Conservation (phyloP, 1,140 invertebrate genomes). For the Drosophila nigrodunni region DNA sequence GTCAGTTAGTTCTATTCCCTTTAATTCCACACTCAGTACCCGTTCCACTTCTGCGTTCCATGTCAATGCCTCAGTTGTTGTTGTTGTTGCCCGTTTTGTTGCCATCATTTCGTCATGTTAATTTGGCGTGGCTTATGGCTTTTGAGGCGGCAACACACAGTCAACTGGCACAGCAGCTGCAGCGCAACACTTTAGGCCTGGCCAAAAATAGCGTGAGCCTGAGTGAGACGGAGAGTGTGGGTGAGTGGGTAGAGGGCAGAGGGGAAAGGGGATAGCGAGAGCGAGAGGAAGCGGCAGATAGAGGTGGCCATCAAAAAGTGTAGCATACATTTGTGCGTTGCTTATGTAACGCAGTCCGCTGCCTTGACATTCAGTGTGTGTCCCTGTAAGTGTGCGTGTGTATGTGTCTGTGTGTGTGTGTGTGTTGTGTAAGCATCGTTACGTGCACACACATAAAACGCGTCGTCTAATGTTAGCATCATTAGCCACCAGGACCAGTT, state of each 20-base stretch:
- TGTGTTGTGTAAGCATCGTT: constrained; percentile 54
- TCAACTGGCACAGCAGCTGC: constrained; percentile 27
- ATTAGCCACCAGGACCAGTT: constrained; percentile 40
- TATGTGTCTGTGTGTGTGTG: constrained; percentile 26
- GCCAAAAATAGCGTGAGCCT: constrained; percentile 64
- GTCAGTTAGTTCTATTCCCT: constrained; percentile 27
- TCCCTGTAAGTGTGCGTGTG: background rate
- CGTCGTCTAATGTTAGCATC: constrained; percentile 49
- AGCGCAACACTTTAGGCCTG: constrained; percentile 47
- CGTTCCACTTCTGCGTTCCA: constrained; percentile 15
- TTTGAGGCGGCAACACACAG: constrained; percentile 53
- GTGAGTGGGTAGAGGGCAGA: background rate
- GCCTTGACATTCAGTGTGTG: constrained; percentile 71
- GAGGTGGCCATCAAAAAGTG: constrained; percentile 73
- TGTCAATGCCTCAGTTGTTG: constrained; percentile 28
- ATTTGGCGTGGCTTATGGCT: constrained; percentile 77
- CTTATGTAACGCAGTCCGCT: constrained; percentile 75
- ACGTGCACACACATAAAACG: constrained; percentile 59
- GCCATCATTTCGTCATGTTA: constrained; percentile 80
- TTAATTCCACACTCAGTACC: background rate
- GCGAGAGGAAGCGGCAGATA: constrained; percentile 19
- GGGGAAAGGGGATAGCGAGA: background rate
- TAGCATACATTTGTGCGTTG: constrained; percentile 80
- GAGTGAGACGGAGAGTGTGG: background rate
- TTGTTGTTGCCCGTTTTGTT: constrained; percentile 55